Percentiles rank a stretch among this genome's conserved stretches.
These are phyloP conservation scores for Charina bottae DNA, from an alignment of 2,113 vertebrate species.

Conservation along the genomic window DNA sequence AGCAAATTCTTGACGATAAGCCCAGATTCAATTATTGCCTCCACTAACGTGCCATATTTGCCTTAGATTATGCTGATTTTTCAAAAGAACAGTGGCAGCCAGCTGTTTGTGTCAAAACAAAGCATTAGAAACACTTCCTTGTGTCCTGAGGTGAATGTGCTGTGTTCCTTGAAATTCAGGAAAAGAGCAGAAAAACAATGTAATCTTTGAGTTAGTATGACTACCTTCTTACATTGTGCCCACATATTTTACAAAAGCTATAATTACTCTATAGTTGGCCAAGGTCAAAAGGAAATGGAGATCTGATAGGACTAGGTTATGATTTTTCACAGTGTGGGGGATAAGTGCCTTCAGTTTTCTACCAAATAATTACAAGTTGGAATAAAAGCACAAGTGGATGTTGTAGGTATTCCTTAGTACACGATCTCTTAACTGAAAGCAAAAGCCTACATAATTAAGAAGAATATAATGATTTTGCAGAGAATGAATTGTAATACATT, in stretches of 20 bases:
- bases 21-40: conserved; percentile 16
- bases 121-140: conserved; percentile 40
- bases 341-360: background rate
- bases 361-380: background rate
- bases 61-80: conserved; percentile 3
- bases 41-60: background rate
- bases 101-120: conserved; percentile 36
- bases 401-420: background rate
- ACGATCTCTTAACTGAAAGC: background rate
- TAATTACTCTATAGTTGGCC: conserved; percentile 48
- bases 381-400: background rate
- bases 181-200: conserved; percentile 60
- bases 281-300: conserved; percentile 50
- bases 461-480: background rate
- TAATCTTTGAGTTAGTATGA: conserved; percentile 57
- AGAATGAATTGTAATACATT: background rate
- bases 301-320: background rate
- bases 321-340: conserved; percentile 38
- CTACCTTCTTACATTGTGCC: conserved; percentile 17
- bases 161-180: conserved; percentile 43
- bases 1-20: conserved; percentile 18
- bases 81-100: conserved; percentile 6
- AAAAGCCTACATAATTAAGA: background rate
- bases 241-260: conserved; percentile 45
- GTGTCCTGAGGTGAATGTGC: conserved; percentile 38